Evolutionary conservation across 2,797 vertebrate genomes (phyloP).

Genomic region (Eidolon dupreanum): DNA sequence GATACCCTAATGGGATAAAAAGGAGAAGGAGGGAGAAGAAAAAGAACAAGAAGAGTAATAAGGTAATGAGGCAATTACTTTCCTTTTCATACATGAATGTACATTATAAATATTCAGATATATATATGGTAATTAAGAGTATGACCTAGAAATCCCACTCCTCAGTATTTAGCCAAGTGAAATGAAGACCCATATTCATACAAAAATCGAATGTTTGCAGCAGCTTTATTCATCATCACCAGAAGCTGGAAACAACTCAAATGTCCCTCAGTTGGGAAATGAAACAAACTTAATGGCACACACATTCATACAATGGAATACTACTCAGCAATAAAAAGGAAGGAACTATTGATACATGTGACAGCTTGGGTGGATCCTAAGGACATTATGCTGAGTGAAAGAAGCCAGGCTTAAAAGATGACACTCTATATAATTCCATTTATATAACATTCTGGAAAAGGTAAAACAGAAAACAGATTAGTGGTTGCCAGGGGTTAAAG

Average conservation of each 20-base stretch:
- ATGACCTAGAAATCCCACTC: background rate
- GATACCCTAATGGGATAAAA: background rate
- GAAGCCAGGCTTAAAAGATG: background rate
- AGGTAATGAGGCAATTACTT: background rate
- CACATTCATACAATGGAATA: background rate
- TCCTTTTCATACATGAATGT: background rate
- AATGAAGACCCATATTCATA: background rate
- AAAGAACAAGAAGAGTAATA: background rate
- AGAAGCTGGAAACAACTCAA: background rate
- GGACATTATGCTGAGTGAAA: background rate
- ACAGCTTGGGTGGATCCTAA: background rate
- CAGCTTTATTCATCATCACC: background rate
- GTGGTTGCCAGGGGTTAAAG: background rate
- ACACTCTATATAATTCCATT: background rate
- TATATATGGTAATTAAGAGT: background rate
- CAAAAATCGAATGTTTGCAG: background rate
- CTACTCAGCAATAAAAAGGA: background rate
- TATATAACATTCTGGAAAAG: background rate
- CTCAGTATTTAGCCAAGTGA: background rate
- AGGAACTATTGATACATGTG: background rate
- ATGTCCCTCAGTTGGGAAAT: background rate
- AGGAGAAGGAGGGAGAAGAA: background rate
- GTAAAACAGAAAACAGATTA: background rate
- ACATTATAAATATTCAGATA: background rate
- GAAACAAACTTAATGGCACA: background rate